Evolutionary conservation across 2,888 invertebrate genomes (phyloP).

Genomic region (Drosophila fulvimacula): DNA sequence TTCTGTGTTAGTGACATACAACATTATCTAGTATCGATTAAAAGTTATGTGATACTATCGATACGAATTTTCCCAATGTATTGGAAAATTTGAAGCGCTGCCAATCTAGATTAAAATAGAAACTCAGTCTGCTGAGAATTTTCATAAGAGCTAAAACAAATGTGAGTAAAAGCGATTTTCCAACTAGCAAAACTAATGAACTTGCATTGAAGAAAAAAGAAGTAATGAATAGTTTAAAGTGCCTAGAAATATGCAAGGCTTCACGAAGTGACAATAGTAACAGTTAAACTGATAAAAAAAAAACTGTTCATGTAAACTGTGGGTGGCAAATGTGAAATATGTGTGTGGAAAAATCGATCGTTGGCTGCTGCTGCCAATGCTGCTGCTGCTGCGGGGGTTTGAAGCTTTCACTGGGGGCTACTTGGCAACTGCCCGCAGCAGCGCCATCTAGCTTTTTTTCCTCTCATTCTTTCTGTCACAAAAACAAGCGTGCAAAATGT

Average conservation of each 20-base stretch:
- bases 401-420: constrained; percentile 68
- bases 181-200: constrained; percentile 30
- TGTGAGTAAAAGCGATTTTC: constrained; percentile 71
- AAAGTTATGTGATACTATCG: constrained; percentile 14
- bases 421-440: constrained; percentile 49
- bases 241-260: constrained; percentile 21
- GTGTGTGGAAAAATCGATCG: constrained; percentile 75
- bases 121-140: constrained; percentile 73
- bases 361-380: constrained; percentile 16
- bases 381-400: constrained; percentile 52
- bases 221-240: not conserved
- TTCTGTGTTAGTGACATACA: not conserved
- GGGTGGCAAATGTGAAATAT: constrained; percentile 55
- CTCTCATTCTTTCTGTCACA: constrained; percentile 2
- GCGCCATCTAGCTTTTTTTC: constrained; percentile 63
- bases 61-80: constrained; percentile 33
- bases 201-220: constrained; percentile 23
- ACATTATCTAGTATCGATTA: constrained; percentile 9
- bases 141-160: constrained; percentile 80
- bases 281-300: constrained; percentile 21
- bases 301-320: constrained; percentile 14
- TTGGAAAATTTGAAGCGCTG: constrained; percentile 53
- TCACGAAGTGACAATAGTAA: not conserved
- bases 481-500: constrained; percentile 57
- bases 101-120: constrained; percentile 54